These are phyloP conservation scores for Labrus mixtus DNA, from an alignment of 2,113 vertebrate genomes.

Conservation along the genomic window DNA sequence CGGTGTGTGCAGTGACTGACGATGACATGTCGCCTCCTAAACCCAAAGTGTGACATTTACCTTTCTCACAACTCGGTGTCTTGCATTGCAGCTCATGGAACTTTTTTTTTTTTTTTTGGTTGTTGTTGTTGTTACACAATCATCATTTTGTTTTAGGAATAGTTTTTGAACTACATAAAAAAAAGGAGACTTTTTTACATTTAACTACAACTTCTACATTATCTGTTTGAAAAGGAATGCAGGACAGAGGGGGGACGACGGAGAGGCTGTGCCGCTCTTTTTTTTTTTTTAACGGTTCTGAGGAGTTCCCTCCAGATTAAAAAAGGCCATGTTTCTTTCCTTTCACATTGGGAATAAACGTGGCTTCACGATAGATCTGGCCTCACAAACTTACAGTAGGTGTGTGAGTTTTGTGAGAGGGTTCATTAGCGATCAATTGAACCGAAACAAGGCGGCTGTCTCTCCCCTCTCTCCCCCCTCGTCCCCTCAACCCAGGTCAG, in stretches of 20 bases:
- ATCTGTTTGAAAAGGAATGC: conserved; percentile 50
- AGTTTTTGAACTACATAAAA: conserved; percentile 27
- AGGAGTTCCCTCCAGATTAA: neutral
- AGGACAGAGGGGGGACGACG: conserved; percentile 21
- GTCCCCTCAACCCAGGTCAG: conserved; percentile 70
- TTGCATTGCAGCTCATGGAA: conserved; percentile 57
- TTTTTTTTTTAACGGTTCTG: conserved; percentile 21
- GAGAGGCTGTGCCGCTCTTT: conserved; percentile 8
- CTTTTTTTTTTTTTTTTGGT: no score
- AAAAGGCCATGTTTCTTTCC: neutral
- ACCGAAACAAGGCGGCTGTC: conserved; percentile 14
- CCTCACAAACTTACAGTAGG: neutral
- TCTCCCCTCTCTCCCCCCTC: conserved; percentile 8
- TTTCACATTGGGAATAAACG: neutral
- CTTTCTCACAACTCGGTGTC: conserved; percentile 51
- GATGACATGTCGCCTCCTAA: conserved; percentile 51
- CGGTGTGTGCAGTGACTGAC: conserved; percentile 51
- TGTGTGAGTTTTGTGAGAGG: neutral
- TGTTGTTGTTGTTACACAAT: conserved; percentile 7
- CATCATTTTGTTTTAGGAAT: conserved; percentile 30
- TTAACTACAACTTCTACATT: conserved; percentile 49
- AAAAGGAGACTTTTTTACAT: conserved; percentile 44
- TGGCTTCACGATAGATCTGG: neutral
- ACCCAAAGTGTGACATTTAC: conserved; percentile 70
- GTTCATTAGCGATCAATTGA: neutral